Base-by-base conservation (phyloP, 1,140 invertebrate genomes). In the Drosophila albomicans region DNA sequence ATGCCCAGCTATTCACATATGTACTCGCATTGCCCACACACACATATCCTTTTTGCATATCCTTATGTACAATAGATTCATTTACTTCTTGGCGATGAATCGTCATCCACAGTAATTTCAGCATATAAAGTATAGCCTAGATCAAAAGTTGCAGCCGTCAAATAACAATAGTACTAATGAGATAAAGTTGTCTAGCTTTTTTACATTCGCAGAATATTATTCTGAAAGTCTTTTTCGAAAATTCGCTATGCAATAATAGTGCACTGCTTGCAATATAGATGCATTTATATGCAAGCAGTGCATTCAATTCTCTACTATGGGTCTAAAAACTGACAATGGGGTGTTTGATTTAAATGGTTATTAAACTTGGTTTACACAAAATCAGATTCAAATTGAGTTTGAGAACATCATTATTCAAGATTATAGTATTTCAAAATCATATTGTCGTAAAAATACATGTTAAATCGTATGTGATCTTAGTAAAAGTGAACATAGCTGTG, bases 21-120 rank as follows among this genome's bases (percentile, higher is more conserved):
- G n/a, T n/a, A 43, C 11, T 43, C 10, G 45, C 62, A 41, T 43
- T 16, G 20, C 48, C 16, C 43, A 65, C 32, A 35, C 41, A 63
- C 38, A 8, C 8, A 43, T 41, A 25, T 25, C 43, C 48, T 25
- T 46, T 48, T 35, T 62, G 32, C 32, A 35, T 20, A 20, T 20
- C 16, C 32, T 48, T 72, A 61, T 62, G 16, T 67, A 56, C 28
- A 62, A 32, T 28, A 58, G 32, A 46, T 49, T 32, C 25, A 54
- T 38, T 49, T 69, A 52, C 25, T 32, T 32, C 28, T 13, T 30
- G n/a, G n/a, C 13, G 0, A 1, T 32, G n/a, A 32, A 35, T 1
- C 4, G 6, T 15, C 16, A 48, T 7, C 0, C 15, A n/a, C 51
- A 35, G 30, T 7, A 54, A 13, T 54, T 32, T 54, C 4, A 32